Evolutionary conservation across 92 coral and sea anemone species (phyloP).

Genomic region (Porites rus): DNA sequence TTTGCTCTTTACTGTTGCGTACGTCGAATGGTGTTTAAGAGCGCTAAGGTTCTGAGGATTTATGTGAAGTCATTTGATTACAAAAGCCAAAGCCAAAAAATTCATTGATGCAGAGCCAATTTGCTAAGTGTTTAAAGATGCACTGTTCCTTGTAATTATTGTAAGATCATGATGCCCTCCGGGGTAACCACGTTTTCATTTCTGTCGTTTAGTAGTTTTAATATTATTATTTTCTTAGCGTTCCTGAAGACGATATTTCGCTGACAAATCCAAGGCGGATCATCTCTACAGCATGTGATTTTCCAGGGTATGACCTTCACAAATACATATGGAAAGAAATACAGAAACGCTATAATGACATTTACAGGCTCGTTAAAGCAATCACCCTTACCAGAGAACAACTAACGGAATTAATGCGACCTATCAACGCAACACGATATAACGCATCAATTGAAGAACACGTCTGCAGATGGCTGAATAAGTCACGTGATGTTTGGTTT

Average conservation of each 20-base stretch:
- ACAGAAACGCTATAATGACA: constrained; percentile 60
- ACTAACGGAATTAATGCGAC: constrained; percentile 55
- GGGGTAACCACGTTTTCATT: too few species aligned
- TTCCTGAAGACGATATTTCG: neutral
- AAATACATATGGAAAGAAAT: constrained; percentile 76
- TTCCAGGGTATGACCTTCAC: constrained; percentile 62
- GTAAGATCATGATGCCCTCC: too few species aligned
- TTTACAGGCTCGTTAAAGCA: constrained; percentile 45
- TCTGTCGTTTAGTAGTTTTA: too few species aligned
- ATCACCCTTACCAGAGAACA: constrained; percentile 52
- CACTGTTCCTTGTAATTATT: too few species aligned
- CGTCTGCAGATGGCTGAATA: constrained; percentile 76
- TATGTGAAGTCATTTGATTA: too few species aligned
- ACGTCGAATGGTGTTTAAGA: too few species aligned
- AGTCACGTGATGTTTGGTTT: constrained; percentile 59
- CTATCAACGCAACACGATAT: constrained; percentile 12
- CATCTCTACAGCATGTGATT: constrained; percentile 49
- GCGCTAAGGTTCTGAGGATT: too few species aligned
- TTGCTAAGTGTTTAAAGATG: too few species aligned
- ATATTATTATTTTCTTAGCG: neutral
- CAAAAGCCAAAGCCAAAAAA: too few species aligned
- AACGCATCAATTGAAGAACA: constrained; percentile 25
- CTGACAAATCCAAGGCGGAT: neutral
- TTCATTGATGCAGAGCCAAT: too few species aligned
- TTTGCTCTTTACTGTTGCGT: too few species aligned